Evolutionary conservation across 2,888 invertebrate genomes (phyloP).

Genomic region (Conus canariensis): DNA sequence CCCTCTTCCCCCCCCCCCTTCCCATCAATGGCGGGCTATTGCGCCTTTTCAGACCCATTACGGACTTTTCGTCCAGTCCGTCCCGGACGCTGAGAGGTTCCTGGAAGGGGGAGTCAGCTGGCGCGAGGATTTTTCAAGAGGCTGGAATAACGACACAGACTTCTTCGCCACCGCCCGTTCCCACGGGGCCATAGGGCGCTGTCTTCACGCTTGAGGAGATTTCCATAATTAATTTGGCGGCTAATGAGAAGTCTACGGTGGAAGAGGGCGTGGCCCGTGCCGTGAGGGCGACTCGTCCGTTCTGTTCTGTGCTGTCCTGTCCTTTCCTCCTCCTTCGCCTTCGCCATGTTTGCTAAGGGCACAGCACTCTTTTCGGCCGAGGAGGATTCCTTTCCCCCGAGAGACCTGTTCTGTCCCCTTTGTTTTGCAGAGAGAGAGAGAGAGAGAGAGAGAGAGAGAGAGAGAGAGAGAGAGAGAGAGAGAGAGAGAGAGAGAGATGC

Average conservation of each 20-base stretch:
- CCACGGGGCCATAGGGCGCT: slow-evolving; percentile 6
- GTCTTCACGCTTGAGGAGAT: slow-evolving; percentile 43
- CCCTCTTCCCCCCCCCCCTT: no score
- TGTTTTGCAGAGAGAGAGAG: neutral
- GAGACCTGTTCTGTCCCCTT: slow-evolving; percentile 4
- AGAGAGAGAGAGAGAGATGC: neutral
- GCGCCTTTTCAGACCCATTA: neutral
- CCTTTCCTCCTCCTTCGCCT: neutral
- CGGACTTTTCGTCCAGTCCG: neutral
- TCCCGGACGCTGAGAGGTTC: neutral
- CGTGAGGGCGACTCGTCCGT: neutral
- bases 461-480: neutral
- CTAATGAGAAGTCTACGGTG: slow-evolving; percentile 41
- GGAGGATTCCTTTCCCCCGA: neutral
- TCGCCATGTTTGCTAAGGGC: slow-evolving; percentile 35
- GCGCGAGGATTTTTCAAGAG: slow-evolving; percentile 16
- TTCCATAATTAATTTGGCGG: slow-evolving; percentile 46
- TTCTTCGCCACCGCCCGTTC: neutral
- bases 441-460: slow-evolving; percentile 23
- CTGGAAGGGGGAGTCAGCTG: slow-evolving; percentile 20
- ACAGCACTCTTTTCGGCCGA: neutral
- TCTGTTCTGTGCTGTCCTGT: neutral
- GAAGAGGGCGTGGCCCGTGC: slow-evolving; percentile 28
- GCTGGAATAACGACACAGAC: slow-evolving; percentile 32
- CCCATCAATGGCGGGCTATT: no score